Evolutionary conservation across 2,888 invertebrate genomes (phyloP), one percentile per base, ranked within the genome.

Genomic region (Pinctada fucata): DNA sequence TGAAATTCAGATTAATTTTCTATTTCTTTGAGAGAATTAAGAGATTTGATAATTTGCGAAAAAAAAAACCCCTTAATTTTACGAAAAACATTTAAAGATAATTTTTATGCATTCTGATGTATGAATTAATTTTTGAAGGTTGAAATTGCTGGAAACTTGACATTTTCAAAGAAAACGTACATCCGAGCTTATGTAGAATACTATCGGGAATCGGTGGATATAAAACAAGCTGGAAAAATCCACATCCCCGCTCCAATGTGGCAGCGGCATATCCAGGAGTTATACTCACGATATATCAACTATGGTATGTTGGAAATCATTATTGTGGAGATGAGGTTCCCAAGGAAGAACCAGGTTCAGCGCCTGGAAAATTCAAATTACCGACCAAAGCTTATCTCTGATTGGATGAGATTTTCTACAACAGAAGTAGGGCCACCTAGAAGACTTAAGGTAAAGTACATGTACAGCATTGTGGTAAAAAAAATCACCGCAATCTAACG

Each of bases 371-470:
- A 74, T 13, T 47, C 66, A 2, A 65, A 63, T 10, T 68, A 49
- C 6, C 49, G 50, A 3, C 79, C 78, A 2, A 73, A 79, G 4
- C 52, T 74, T 1, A 81, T 86, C 82, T 83, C 83, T 1, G 79
- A 75, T n/a, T 84, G 83, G 74, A 74, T 86, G 75, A 69, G 69
- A 50, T 68, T 73, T 2, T 74, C 83, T 0, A 63, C 79, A 45
- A 51, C 66, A 47, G 80, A 75, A 45, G 80, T 79, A 13, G 84
- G 82, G 0, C 69, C 45, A 3, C 85, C 85, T 2, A 74, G 76
- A 16, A 81, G 72, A 10, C 64, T 81, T 13, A 75, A 82, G 78
- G 86, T 86, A 66, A 78, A 78, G 74, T 4, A 8, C 52, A 75
- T 63, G 8, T 47, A 45, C 48, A 58, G 31, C 63, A 10, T 58